Percentiles rank a stretch among this genome's conserved stretches.
phyloP scores from a whole-genome alignment of 1,140 invertebrate genomes.

The Oryzaephilus surinamensis region DNA sequence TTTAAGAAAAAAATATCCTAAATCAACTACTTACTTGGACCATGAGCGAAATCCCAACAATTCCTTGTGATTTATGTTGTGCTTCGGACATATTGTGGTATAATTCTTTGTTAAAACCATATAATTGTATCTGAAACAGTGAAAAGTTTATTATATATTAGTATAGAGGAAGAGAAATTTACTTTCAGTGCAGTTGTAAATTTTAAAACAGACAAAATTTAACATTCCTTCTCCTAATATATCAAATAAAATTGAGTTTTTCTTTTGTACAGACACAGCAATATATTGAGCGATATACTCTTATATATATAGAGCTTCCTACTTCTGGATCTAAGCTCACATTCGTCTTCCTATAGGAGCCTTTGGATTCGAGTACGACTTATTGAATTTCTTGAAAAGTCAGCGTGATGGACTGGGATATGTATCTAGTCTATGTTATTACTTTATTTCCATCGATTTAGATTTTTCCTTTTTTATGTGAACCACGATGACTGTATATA shows the following conservation, averaged over 20 bases:
- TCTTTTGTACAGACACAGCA: too few species aligned
- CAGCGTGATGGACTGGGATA: constrained; percentile 21
- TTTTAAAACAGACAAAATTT: too few species aligned
- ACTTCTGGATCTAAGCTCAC: too few species aligned
- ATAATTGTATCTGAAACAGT: constrained; percentile 75
- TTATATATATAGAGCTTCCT: too few species aligned
- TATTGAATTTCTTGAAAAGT: constrained; percentile 22
- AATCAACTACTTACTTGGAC: constrained; percentile 69
- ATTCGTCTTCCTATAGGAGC: too few species aligned
- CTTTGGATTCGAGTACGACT: constrained; percentile 19
- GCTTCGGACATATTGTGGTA: constrained; percentile 95
- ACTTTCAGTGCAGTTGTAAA: too few species aligned
- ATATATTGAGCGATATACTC: too few species aligned
- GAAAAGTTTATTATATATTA: constrained; percentile 2
- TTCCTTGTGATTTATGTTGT: constrained; percentile 82
- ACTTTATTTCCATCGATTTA: constrained; percentile 30
- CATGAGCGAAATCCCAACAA: constrained; percentile 87
- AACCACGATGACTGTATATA: too few species aligned
- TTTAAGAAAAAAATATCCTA: too few species aligned
- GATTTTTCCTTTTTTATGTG: constrained; percentile 22
- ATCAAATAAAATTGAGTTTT: too few species aligned
- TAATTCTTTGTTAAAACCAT: constrained; percentile 92
- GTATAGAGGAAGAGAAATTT: too few species aligned
- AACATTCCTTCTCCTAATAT: too few species aligned
- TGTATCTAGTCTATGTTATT: constrained; percentile 27